phyloP scores from a whole-genome alignment of 2,113 vertebrate genomes.

The Melanostigma gelatinosum region DNA sequence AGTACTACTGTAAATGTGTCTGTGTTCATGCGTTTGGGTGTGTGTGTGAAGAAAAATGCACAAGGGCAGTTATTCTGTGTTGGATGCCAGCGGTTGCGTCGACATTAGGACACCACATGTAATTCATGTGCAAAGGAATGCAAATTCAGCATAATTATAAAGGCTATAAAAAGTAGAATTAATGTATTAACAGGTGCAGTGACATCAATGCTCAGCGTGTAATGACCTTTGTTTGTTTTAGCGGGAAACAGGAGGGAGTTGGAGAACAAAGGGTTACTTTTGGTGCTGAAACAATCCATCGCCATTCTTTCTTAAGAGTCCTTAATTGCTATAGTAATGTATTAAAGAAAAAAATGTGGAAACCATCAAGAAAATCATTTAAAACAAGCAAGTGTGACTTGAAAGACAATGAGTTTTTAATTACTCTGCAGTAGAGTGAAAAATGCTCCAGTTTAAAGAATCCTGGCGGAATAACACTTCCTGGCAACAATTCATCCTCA shows the following conservation, averaged over 20 bases:
- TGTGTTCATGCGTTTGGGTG: conserved; percentile 7
- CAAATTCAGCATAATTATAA: conserved; percentile 42
- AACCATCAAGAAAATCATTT: not conserved
- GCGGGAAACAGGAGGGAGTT: not conserved
- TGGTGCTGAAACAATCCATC: not conserved
- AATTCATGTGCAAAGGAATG: conserved; percentile 22
- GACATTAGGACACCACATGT: conserved; percentile 1
- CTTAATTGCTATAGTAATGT: not conserved
- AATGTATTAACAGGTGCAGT: conserved; percentile 50
- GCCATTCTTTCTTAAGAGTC: not conserved
- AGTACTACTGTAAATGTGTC: conserved; percentile 25
- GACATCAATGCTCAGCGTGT: conserved; percentile 10
- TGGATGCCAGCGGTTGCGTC: conserved; percentile 1
- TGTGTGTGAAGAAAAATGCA: conserved; percentile 14
- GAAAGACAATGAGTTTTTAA: conserved; percentile 39
- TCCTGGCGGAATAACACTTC: conserved; percentile 18
- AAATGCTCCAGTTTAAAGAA: conserved; percentile 25
- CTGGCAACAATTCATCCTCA: conserved; percentile 28
- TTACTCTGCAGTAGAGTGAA: conserved; percentile 27
- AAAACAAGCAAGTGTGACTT: conserved; percentile 13
- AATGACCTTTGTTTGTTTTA: conserved; percentile 25
- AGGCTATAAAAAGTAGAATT: conserved; percentile 1
- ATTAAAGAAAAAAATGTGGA: not conserved
- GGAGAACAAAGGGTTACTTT: not conserved
- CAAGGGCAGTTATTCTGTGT: not conserved